Conservation (phyloP, 2,113 vertebrate species). For the Vombatus ursinus region DNA sequence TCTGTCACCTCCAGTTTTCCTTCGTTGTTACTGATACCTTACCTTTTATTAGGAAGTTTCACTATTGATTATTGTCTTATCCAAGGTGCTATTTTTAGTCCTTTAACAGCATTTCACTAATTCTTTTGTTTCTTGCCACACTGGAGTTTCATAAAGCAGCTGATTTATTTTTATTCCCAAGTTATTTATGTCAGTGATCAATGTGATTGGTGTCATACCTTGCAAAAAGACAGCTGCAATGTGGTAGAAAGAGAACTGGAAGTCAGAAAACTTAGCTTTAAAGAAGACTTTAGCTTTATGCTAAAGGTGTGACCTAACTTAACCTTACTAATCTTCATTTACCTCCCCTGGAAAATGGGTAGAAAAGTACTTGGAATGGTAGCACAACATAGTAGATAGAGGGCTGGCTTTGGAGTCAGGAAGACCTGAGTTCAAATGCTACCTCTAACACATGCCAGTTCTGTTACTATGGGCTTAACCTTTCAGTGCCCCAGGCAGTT, state of each 20-base stretch:
- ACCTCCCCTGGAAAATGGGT: background rate
- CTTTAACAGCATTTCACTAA: background rate
- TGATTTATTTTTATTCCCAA: background rate
- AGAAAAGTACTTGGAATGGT: background rate
- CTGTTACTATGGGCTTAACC: background rate
- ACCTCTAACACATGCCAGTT: background rate
- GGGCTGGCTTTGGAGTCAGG: background rate
- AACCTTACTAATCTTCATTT: background rate
- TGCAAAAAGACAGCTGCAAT: background rate
- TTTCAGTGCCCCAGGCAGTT: background rate
- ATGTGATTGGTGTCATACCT: background rate
- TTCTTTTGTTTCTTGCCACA: background rate
- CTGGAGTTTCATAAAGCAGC: background rate
- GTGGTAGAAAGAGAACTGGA: background rate
- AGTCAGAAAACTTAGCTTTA: background rate
- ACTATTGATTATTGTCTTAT: background rate
- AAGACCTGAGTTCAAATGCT: background rate
- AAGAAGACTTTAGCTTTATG: background rate
- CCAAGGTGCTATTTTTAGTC: background rate
- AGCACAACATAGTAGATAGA: background rate
- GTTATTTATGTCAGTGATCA: background rate
- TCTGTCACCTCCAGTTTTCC: background rate
- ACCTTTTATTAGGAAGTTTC: background rate
- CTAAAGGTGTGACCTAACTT: background rate
- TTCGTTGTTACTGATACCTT: background rate